Evolutionary conservation across 2,888 invertebrate genomes (phyloP), one percentile per base, ranked within the genome.

Genomic region (Eremobia ochroleuca): DNA sequence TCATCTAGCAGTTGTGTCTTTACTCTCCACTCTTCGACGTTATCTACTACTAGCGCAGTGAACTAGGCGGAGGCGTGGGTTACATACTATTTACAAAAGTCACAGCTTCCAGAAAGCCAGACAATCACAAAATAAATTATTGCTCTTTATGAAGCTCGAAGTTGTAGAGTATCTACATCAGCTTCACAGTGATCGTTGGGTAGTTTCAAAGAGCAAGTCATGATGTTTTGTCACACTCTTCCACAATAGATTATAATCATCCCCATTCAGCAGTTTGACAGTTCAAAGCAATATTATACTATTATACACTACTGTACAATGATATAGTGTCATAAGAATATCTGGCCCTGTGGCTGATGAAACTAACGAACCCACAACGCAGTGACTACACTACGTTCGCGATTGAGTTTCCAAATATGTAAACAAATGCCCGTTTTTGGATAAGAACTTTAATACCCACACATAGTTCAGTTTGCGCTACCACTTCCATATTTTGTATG

Each of bases 1-100:
- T 46, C 37, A 13, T 37, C 49, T 79, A 52, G 66, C 13, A 64
- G 62, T 66, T 71, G 62, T 55, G 62, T 68, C 59, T 25, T 59
- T 49, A 52, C 65, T 28, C 18, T 31, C 11, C 43, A 71, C n/a
- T 68, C 18, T 43, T 25, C 31, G 70, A 69, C 31, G 18, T 43
- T 40, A 37, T 18, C 31, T 18, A n/a, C 40, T n/a, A 31, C 9
- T 46, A 18, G 31, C 25, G 70, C 71, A 43, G n/a, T 13, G 68
- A 11, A 11, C 37, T 18, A 11, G 49, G 40, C 40, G 28, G 28
- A n/a, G 28, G 0, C 28, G 75, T 13, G 8, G 18, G 2, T n/a
- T 31, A 71, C 70, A 70, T 70, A 43, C 2, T 43, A 43, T 71
- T 43, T 18, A 77, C 74, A 46, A 52, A 18, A 49, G 31, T 37